These are phyloP conservation scores for Pheosia tremula DNA, from an alignment of 2,888 invertebrate genomes.

Conservation along the genomic window DNA sequence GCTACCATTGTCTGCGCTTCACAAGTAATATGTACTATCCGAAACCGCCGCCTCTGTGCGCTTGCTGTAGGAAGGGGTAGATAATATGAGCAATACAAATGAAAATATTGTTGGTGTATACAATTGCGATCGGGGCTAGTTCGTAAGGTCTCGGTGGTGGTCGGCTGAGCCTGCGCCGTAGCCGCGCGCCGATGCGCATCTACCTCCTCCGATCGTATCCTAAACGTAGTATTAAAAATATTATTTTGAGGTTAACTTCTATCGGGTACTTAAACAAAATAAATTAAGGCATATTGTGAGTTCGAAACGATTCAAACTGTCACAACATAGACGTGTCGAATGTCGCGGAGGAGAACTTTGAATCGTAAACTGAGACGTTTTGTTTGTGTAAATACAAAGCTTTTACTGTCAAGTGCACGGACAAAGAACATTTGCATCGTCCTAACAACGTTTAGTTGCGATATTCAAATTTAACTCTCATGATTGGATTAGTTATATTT, in stretches of 20 bases:
- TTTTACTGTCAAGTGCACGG: slow-evolving; percentile 82
- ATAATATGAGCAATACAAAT: slow-evolving; percentile 34
- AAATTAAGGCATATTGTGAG: slow-evolving; percentile 56
- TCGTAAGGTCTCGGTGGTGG: slow-evolving; percentile 56
- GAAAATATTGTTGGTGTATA: slow-evolving; percentile 41
- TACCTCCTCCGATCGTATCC: slow-evolving; percentile 70
- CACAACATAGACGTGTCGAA: slow-evolving; percentile 68
- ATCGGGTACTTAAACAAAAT: slow-evolving; percentile 57
- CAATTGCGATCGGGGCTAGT: slow-evolving; percentile 39
- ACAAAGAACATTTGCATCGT: slow-evolving; percentile 76
- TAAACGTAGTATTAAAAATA: slow-evolving; percentile 79
- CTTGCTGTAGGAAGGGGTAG: slow-evolving; percentile 13
- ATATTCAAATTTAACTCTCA: slow-evolving; percentile 57
- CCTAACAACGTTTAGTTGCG: slow-evolving; percentile 56
- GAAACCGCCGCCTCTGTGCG: neutral
- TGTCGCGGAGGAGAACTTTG: slow-evolving; percentile 79
- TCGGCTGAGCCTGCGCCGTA: slow-evolving; percentile 66
- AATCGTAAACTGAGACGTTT: slow-evolving; percentile 79
- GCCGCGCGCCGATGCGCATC: slow-evolving; percentile 61
- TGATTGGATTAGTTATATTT: slow-evolving; percentile 60
- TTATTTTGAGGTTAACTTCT: slow-evolving; percentile 81
- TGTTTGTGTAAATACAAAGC: slow-evolving; percentile 84
- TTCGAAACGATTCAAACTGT: slow-evolving; percentile 51
- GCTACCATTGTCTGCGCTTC: slow-evolving; percentile 31
- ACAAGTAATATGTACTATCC: slow-evolving; percentile 24